A percentile compares a stretch with the other conserved stretches of the same genome.
These are phyloP conservation scores for Chelon auratus DNA, from an alignment of 2,797 vertebrate species.

Conservation along the genomic window DNA sequence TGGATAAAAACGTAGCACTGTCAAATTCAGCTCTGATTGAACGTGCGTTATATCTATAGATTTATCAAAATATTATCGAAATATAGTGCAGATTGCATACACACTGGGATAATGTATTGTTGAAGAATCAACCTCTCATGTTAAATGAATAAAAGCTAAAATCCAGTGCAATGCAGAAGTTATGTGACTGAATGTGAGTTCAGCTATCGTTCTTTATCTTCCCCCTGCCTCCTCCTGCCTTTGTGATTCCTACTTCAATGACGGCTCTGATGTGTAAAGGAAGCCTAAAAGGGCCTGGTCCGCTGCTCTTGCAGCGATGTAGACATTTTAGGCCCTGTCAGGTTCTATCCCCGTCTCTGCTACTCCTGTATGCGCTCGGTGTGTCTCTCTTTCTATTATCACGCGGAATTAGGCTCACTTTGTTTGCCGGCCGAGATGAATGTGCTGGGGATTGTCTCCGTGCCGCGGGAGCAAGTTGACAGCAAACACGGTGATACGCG, in stretches of 20 bases:
- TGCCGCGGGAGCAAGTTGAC: background rate
- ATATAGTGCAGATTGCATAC: constrained; percentile 6
- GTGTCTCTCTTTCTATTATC: constrained; percentile 1
- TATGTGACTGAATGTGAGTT: background rate
- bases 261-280: constrained; percentile 30
- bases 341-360: constrained; percentile 10
- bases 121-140: constrained; percentile 9
- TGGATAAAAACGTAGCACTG: background rate
- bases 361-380: background rate
- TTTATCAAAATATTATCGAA: too few relatives aligned
- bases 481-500: background rate
- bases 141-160: constrained; percentile 34
- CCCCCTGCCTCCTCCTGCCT: background rate
- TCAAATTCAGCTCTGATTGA: background rate
- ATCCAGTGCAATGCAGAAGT: background rate
- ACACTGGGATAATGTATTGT: constrained; percentile 16
- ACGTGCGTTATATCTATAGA: background rate
- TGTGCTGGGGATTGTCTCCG: background rate
- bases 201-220: background rate
- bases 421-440: background rate
- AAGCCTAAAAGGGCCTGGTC: constrained; percentile 10
- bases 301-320: background rate
- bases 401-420: background rate
- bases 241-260: constrained; percentile 9
- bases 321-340: constrained; percentile 35